Evolutionary conservation across 1,140 invertebrate genomes (phyloP), one percentile per base, ranked within the genome.

Genomic region (Hylaeus anthracinus): DNA sequence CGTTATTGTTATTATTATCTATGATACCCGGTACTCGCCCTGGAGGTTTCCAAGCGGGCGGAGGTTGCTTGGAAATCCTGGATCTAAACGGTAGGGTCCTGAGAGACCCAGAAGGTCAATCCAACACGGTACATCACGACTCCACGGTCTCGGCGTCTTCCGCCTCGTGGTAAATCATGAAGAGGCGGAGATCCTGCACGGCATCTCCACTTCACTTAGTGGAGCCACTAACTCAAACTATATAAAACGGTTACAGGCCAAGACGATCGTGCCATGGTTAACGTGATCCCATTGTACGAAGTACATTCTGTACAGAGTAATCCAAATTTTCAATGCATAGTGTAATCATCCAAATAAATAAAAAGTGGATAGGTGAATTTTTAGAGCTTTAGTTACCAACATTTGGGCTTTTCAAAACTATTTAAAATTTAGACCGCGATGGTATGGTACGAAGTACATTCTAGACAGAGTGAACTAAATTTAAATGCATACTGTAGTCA

Each of bases 31-130:
- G 26, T 0, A 26, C 26, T 26, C 26, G 26, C 26, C 26, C 26
- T 26, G 26, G 26, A 26, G 26, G 26, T 26, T 26, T 26, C 26
- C 26, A 26, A 26, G 26, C 26, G 26, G 26, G 26, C 26, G 26
- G 26, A 26, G 26, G 26, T 26, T 0, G 26, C 26, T 26, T 79
- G 63, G 80, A 82, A 82, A 79, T 79, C 48, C 75, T 72, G 75
- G 67, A 72, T 67, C 81, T 39, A 43, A 55, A 45, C 26, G 14
- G 9, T 37, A 39, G 43, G 81, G 55, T 82, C 81, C 81, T 82
- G 81, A 72, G 69, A 79, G 75, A 79, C 39, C 74, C n/a, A 58
- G 41, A 64, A 79, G 81, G 81, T 82, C 81, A 79, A 79, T 60
- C 3, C 69, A n/a, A 8, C 51, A 14, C 39, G 64, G 58, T 81